Evolutionary conservation across 2,113 vertebrate genomes (phyloP), one percentile per base, ranked within the genome.

Genomic region (Coregonus clupeaformis): DNA sequence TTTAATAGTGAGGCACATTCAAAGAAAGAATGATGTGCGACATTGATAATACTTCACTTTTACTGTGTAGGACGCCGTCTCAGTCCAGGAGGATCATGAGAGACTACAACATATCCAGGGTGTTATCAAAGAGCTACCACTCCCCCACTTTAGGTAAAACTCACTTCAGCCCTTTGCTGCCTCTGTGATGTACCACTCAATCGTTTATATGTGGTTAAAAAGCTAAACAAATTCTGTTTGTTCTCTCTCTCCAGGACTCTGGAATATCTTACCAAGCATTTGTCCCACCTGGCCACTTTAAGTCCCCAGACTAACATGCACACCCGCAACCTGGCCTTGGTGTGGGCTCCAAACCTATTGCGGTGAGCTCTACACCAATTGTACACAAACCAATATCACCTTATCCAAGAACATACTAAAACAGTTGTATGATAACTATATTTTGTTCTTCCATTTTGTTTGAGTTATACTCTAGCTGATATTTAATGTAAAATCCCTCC

Each of bases 291-390:
- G 1, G 97, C 97, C 70, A 98, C 97, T 71, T 94, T 97, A 87
- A 98, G 97, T 91, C 89, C 87, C 81, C 91, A 94, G 91, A 99
- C 98, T 67, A 99, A 98, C 91, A 99, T 99, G 98, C 98, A 99
- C 2, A 94, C 96, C 77, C 94, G 96, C 75, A 99, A 99, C 91
- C 88, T 99, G 89, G 98, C 98, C 29, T 90, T 99, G 80, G 98
- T 99, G 68, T 99, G 98, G 98, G 97, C 98, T 20, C 98, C 98
- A 49, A 99, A 99, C 84, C 94, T 99, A 30, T 92, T 99, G 82
- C 94, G 97, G 98, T 99, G 91, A 84, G 84, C 1, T 22, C 12
- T 18, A n/a, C 32, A 18, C 27, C 55, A 3, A 22, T 14, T 24
- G 25, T 59, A 25, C 25, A 45, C 25, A 45, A 4, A 52, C 32